phyloP scores from a whole-genome alignment of 2,797 vertebrate species.

The Ciconia nigra region DNA sequence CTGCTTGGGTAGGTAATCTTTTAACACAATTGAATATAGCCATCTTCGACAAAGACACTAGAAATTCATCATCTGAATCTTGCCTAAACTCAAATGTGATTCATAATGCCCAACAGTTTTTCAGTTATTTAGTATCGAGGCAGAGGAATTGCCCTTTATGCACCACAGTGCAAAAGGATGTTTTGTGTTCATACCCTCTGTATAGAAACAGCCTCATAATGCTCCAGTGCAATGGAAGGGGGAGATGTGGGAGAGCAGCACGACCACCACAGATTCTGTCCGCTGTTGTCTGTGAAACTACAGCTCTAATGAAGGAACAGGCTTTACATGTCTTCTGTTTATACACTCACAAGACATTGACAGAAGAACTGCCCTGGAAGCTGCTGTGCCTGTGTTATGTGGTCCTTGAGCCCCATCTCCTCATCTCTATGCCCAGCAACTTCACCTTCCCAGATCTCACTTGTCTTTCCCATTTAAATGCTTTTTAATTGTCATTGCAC shows the following conservation, averaged over 20 bases:
- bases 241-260: not conserved
- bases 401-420: not conserved
- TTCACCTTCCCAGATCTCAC: not conserved
- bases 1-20: not conserved
- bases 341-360: not conserved
- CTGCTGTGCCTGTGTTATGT: not conserved
- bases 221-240: not conserved
- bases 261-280: not conserved
- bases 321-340: not conserved
- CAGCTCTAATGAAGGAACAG: not conserved
- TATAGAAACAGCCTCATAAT: not conserved
- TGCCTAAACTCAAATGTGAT: not conserved
- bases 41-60: not conserved
- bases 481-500: not conserved
- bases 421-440: not conserved
- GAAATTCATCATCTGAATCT: not conserved
- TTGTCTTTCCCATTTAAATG: not conserved
- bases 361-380: not conserved
- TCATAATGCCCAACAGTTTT: not conserved
- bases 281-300: not conserved
- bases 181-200: no score
- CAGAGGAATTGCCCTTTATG: not conserved
- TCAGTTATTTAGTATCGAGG: accelerated
- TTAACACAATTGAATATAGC: not conserved
- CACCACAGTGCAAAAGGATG: not conserved